Evolutionary conservation across 1,140 invertebrate species (phyloP).

Genomic region (Meloidogyne chitwoodi): DNA sequence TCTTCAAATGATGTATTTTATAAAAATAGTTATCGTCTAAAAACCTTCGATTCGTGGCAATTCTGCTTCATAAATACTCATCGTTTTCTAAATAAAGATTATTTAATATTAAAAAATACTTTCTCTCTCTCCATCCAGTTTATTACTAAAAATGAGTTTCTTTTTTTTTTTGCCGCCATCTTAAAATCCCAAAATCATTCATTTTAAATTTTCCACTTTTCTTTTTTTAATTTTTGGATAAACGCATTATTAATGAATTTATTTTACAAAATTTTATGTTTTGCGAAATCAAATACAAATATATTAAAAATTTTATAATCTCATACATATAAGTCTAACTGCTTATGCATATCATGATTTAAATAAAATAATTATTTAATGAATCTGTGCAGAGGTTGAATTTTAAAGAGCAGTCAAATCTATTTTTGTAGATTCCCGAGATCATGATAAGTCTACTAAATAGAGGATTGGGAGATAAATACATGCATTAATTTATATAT

Average conservation of each 20-base stretch:
- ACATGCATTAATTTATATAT: too few relatives aligned
- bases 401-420: too few relatives aligned
- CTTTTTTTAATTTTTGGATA: background rate
- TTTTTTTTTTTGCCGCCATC: background rate
- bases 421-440: too few relatives aligned
- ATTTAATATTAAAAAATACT: background rate
- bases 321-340: too few relatives aligned
- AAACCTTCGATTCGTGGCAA: background rate
- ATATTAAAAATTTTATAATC: background rate
- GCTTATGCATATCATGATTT: too few relatives aligned
- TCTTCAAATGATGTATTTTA: background rate
- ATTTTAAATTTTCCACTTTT: background rate
- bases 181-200: background rate
- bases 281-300: background rate
- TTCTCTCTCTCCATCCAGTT: background rate
- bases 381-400: too few relatives aligned
- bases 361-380: too few relatives aligned
- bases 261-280: background rate
- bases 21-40: background rate
- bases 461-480: too few relatives aligned
- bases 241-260: background rate
- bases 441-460: too few relatives aligned
- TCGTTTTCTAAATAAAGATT: background rate
- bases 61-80: background rate
- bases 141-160: background rate